A percentile compares a stretch with the other conserved stretches of the same genome.
Conservation (phyloP, 2,888 invertebrate species). For the Hirtodrosophila duncani region DNA sequence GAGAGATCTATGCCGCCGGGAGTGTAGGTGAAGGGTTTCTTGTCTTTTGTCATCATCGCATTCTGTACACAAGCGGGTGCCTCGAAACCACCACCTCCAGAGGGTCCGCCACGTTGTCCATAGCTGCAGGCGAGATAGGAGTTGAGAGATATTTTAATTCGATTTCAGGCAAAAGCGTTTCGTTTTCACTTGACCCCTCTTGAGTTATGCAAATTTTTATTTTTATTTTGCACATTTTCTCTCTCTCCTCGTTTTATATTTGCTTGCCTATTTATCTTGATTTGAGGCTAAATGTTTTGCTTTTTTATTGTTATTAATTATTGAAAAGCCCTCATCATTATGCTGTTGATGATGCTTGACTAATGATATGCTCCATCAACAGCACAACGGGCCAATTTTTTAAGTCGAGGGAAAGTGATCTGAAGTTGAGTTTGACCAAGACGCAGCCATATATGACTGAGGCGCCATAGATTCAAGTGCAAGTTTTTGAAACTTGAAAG, state of each 20-base stretch:
- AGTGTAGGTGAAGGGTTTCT: constrained; percentile 97
- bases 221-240: constrained; percentile 13
- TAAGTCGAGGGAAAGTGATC: constrained; percentile 31
- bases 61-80: constrained; percentile 94
- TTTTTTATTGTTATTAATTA: constrained; percentile 34
- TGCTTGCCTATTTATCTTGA: constrained; percentile 44
- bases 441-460: constrained; percentile 20
- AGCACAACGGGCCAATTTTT: constrained; percentile 68
- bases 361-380: constrained; percentile 62
- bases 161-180: constrained; percentile 15
- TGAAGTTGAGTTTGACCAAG: constrained; percentile 37
- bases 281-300: constrained; percentile 44
- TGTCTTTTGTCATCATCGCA: constrained; percentile 97
- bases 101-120: constrained; percentile 76
- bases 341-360: constrained; percentile 38
- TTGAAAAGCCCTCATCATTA: constrained; percentile 33
- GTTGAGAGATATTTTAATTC: not conserved
- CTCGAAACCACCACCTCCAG: constrained; percentile 79
- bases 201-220: constrained; percentile 40
- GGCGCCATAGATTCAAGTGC: constrained; percentile 31
- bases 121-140: constrained; percentile 50
- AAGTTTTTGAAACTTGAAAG: constrained; percentile 35
- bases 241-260: constrained; percentile 18
- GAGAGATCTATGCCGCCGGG: constrained; percentile 94
- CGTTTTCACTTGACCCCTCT: constrained; percentile 29